Evolutionary conservation across 53 echinoderm and acorn worm genomes (phyloP), one percentile per base, ranked within the genome.

Genomic region (Mesocentrotus franciscanus): DNA sequence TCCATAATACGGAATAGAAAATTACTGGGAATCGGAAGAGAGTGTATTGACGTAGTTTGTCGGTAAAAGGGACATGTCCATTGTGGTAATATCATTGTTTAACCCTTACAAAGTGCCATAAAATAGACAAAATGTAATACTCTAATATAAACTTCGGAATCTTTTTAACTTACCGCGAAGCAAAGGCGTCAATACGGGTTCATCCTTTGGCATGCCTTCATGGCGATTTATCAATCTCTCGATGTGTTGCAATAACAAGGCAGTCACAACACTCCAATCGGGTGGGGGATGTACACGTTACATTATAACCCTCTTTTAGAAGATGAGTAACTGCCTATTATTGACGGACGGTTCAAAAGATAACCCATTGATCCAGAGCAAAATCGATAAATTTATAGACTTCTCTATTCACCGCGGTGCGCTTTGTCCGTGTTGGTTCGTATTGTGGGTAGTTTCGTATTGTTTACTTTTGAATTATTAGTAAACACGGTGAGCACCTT

Each of bases 391-490:
- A 20, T 81, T 39, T 39, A 22, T 39, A 22, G 81, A 42, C 81
- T 81, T 81, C 33, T 76, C 81, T 42, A 81, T 81, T 81, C 81
- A 81, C 0, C 36, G 42, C 42, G 42, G 36, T 17, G 36, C 81
- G 42, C 36, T 32, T 81, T 81, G 42, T 81, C 7, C 36, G 18
- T 39, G 16, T 42, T 14, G 18, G 36, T 81, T 79, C 22, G 20
- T 17, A 81, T n/a, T n/a, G 39, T 6, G 20, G 36, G 0, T 42
- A 42, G 81, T 5, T 36, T 42, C 36, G 18, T 42, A 39, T 81
- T 81, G 81, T 81, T 42, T 81, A 81, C 42, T 81, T 81, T 42
- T 42, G 13, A 81, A 81, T 42, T 81, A 81, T 81, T 81, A 17
- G 42, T 81, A 81, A 81, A 81, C 29, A 74, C 32, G 32, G 16